Percentiles rank a stretch among this genome's conserved stretches.
Evolutionary conservation across 2,888 invertebrate species (phyloP).

Genomic region (Drosophila formosana): DNA sequence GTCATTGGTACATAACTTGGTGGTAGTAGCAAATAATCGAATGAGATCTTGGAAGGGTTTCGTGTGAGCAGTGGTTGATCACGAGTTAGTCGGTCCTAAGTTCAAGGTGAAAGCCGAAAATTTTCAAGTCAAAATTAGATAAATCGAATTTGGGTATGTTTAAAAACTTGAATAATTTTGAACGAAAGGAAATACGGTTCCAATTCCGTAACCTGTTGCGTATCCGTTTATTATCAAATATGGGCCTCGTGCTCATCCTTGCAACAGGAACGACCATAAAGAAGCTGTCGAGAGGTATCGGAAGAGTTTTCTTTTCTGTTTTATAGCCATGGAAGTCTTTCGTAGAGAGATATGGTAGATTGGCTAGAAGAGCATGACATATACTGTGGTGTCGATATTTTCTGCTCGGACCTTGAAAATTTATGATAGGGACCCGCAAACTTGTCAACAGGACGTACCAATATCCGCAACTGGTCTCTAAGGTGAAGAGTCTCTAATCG

Average conservation of each 20-base stretch:
- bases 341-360: too few relatives aligned
- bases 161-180: slow-evolving; percentile 50
- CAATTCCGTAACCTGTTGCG: slow-evolving; percentile 84
- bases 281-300: slow-evolving; percentile 87
- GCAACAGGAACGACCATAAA: slow-evolving; percentile 86
- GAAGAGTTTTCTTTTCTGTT: slow-evolving; percentile 42
- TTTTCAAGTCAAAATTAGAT: slow-evolving; percentile 63
- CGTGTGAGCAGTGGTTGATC: slow-evolving; percentile 88
- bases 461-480: slow-evolving; percentile 81
- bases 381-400: slow-evolving; percentile 54
- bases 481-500: slow-evolving; percentile 84
- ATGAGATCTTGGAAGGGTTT: slow-evolving; percentile 88
- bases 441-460: slow-evolving; percentile 86
- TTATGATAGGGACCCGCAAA: slow-evolving; percentile 48
- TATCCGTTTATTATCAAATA: slow-evolving; percentile 82
- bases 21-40: slow-evolving; percentile 90
- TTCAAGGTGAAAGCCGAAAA: slow-evolving; percentile 86
- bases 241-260: slow-evolving; percentile 85
- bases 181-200: slow-evolving; percentile 87
- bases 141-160: slow-evolving; percentile 1
- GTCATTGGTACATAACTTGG: slow-evolving; percentile 86
- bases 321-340: slow-evolving; percentile 65
- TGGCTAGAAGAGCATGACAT: slow-evolving; percentile 9
- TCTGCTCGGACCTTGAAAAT: slow-evolving; percentile 61
- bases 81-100: slow-evolving; percentile 88